Conservation (phyloP, 2,113 vertebrate species). For the Dinomys branickii region DNA sequence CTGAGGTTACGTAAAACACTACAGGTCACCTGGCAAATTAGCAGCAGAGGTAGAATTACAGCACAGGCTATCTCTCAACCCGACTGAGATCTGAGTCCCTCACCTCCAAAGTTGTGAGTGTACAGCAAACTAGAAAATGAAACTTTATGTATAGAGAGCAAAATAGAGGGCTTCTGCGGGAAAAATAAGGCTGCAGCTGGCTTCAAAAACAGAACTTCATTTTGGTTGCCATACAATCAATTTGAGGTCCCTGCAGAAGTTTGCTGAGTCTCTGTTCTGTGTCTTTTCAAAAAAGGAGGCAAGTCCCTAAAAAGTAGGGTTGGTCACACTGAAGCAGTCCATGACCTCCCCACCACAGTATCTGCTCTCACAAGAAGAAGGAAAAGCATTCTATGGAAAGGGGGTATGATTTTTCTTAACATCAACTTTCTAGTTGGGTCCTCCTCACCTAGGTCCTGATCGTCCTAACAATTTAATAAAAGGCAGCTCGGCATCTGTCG, state of each 20-base stretch:
- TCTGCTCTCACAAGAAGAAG: neutral
- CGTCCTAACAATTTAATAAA: neutral
- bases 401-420: neutral
- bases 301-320: neutral
- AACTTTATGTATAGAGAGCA: slow-evolving; percentile 53
- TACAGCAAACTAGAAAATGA: slow-evolving; percentile 1
- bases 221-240: neutral
- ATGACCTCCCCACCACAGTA: neutral
- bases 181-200: slow-evolving; percentile 14
- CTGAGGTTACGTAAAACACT: slow-evolving; percentile 73
- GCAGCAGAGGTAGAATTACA: slow-evolving; percentile 58
- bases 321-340: neutral
- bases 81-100: neutral
- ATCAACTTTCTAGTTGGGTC: neutral
- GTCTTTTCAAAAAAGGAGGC: neutral
- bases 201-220: slow-evolving; percentile 12
- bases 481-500: neutral
- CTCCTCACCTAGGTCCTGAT: neutral
- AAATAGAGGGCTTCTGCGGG: neutral
- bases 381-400: neutral
- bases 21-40: slow-evolving; percentile 74
- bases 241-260: neutral
- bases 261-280: neutral
- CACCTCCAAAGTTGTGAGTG: neutral
- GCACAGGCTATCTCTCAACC: accelerated